Base-by-base conservation (phyloP, 2,797 vertebrate species). In the Novumbra hubbsi region DNA sequence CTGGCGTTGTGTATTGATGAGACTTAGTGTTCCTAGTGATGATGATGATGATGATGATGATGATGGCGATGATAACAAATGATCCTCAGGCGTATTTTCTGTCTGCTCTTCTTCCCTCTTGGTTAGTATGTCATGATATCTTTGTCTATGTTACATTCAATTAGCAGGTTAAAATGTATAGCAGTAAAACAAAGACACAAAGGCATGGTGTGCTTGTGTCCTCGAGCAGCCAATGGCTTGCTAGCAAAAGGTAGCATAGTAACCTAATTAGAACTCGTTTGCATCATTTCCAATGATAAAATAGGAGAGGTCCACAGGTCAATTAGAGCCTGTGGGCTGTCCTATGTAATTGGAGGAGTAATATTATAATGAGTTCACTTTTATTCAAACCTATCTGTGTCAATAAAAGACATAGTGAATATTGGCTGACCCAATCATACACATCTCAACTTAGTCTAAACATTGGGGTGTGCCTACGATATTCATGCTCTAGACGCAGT, bases 321-420 rank as follows among this genome's bases (percentile, higher is more conserved):
- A 93, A 93, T 93, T 88, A 93, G 93, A 89, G 92, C 93, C 93
- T 90, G 85, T 93, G 92, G 93, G 92, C 88, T 90, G 72, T 78
- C 83, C 87, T 73, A 74, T 90, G 83, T 90, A 91, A 90, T 90
- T 90, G 86, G 83, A 90, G 81, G 84, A 76, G 78, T 87, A 86
- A 90, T 84, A 86, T 86, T 71, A 89, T 92, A 91, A 92, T 91
- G 88, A 91, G 81, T 80, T 92, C 84, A 88, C 77, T 88, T 91
- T 90, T 84, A 87, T 82, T 85, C 86, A 89, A 91, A 91, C 82
- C 78, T 90, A 91, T 91, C 90, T 92, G 86, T 92, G 91, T 90
- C 89, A 89, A 91, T 91, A 91, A 89, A 89, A 90, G 82, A 88
- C 81, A 87, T 73, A 82, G 63, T 71, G 63, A 77, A 64, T 50